Evolutionary conservation across 92 coral and sea anemone species (phyloP).

Genomic region (Nematostella vectensis): DNA sequence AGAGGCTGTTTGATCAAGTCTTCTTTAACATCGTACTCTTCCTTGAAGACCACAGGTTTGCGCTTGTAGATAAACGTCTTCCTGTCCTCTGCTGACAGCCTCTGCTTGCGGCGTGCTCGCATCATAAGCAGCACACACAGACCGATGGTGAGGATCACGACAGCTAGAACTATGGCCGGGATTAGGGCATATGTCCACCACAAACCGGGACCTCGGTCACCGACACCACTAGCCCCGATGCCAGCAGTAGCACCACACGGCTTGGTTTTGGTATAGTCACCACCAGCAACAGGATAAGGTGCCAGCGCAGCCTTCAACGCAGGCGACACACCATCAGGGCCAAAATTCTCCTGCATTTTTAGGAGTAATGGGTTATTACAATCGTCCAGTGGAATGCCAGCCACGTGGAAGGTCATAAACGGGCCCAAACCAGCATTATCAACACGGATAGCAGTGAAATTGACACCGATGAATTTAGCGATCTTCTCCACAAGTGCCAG

Average conservation of each 20-base stretch:
- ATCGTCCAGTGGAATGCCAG: slow-evolving; percentile 41
- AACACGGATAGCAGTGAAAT: slow-evolving; percentile 56
- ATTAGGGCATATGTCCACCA: slow-evolving; percentile 97
- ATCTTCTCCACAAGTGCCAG: slow-evolving; percentile 48
- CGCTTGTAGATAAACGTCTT: slow-evolving; percentile 81
- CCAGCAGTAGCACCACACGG: slow-evolving; percentile 31
- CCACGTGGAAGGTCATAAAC: slow-evolving; percentile 59
- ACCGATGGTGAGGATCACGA: slow-evolving; percentile 72
- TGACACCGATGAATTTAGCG: slow-evolving; percentile 53
- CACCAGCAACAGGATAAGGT: slow-evolving; percentile 54
- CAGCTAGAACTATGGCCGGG: slow-evolving; percentile 90
- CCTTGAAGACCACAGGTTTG: slow-evolving; percentile 93
- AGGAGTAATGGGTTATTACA: slow-evolving; percentile 23
- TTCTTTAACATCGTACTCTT: slow-evolving; percentile 89
- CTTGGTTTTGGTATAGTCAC: slow-evolving; percentile 35
- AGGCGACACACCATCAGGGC: slow-evolving; percentile 35
- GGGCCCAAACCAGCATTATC: slow-evolving; percentile 55
- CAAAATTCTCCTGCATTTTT: slow-evolving; percentile 23
- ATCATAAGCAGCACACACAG: slow-evolving; percentile 61
- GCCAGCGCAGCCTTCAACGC: slow-evolving; percentile 41
- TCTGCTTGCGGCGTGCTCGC: slow-evolving; percentile 68
- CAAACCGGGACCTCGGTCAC: slow-evolving; percentile 49
- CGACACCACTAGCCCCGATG: slow-evolving; percentile 26
- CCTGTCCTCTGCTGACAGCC: slow-evolving; percentile 61
- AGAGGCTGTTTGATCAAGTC: slow-evolving; percentile 74